These are phyloP conservation scores for Drosophila lacicola DNA, from an alignment of 2,888 invertebrate species.

Conservation along the genomic window DNA sequence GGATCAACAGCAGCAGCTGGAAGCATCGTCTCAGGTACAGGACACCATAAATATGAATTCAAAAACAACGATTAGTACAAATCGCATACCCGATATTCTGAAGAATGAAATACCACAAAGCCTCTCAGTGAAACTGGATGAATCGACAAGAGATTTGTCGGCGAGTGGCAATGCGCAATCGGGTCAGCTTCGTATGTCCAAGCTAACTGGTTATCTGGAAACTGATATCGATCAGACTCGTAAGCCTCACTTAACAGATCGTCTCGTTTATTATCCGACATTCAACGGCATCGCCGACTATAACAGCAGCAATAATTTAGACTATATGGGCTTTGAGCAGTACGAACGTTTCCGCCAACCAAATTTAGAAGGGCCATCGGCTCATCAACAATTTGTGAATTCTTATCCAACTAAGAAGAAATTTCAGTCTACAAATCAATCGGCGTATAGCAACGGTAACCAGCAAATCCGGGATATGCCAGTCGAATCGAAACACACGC, in stretches of 20 bases:
- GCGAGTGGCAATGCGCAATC: not conserved
- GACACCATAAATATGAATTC: not conserved
- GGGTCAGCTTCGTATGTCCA: not conserved
- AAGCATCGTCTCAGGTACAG: not conserved
- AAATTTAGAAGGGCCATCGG: not conserved
- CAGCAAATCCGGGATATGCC: constrained; percentile 58
- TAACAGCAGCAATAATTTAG: constrained; percentile 82
- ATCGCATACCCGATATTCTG: constrained; percentile 61
- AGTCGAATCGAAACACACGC: constrained; percentile 38
- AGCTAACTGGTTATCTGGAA: constrained; percentile 55
- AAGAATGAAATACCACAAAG: constrained; percentile 32
- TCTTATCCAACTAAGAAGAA: not conserved
- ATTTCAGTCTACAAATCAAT: constrained; percentile 1
- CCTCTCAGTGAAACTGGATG: not conserved
- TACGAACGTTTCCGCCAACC: constrained; percentile 4
- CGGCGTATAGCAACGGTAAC: not conserved
- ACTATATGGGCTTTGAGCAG: constrained; percentile 65
- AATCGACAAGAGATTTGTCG: not conserved
- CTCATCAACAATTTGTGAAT: not conserved
- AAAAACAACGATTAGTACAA: not conserved
- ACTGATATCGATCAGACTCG: constrained; percentile 68
- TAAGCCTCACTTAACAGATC: constrained; percentile 88
- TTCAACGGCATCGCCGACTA: constrained; percentile 85
- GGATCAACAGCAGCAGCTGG: constrained; percentile 61
- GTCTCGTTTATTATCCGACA: constrained; percentile 92